Conservation (phyloP, 2,888 invertebrate genomes). For the Epicampocera succincta region DNA sequence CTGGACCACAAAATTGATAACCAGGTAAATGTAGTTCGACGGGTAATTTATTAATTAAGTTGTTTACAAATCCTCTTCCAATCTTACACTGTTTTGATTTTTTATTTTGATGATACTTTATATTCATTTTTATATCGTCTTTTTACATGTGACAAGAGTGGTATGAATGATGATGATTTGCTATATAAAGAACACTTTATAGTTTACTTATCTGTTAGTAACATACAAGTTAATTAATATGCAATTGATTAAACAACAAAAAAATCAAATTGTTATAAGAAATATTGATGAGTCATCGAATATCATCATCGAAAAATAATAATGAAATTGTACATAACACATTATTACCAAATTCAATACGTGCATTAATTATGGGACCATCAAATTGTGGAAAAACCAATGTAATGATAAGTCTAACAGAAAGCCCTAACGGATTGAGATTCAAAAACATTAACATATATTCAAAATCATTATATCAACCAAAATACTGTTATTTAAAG, state of each 20-base stretch:
- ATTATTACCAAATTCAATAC: background rate
- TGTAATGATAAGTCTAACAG: constrained; percentile 1
- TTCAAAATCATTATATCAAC: constrained; percentile 9
- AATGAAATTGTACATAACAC: background rate
- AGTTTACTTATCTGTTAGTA: too few relatives aligned
- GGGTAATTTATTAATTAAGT: constrained; percentile 14
- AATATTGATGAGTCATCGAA: constrained; percentile 18
- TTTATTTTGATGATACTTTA: too few relatives aligned
- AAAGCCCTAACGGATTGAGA: background rate
- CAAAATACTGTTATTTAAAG: background rate
- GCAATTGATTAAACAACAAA: too few relatives aligned
- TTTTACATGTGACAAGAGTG: too few relatives aligned
- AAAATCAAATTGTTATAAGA: constrained; percentile 6
- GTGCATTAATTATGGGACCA: constrained; percentile 9
- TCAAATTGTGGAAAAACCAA: constrained; percentile 6
- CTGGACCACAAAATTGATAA: constrained; percentile 27
- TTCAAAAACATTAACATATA: background rate
- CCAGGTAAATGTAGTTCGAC: background rate
- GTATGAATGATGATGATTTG: too few relatives aligned
- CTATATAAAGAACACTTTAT: too few relatives aligned
- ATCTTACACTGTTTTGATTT: too few relatives aligned
- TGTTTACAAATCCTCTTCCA: constrained; percentile 2
- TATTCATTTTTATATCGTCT: constrained; percentile 6
- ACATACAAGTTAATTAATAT: too few relatives aligned
- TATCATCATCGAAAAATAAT: constrained; percentile 5